These are phyloP conservation scores for Acipenser oxyrinchus DNA, from an alignment of 2,797 vertebrate species.

Conservation along the genomic window DNA sequence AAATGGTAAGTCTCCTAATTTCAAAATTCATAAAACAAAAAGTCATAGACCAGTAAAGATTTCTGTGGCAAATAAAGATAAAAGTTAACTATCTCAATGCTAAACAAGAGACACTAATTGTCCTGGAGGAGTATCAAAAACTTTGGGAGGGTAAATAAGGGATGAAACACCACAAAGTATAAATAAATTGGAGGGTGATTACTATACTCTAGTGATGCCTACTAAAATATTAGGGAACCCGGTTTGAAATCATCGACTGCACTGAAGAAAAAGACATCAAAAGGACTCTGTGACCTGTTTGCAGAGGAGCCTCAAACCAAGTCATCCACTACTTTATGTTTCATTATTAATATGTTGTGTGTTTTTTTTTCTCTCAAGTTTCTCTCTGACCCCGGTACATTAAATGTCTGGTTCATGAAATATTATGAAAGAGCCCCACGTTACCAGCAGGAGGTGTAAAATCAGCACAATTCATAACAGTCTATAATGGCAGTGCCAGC, in stretches of 20 bases:
- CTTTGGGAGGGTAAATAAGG: not conserved
- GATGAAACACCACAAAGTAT: conserved; percentile 27
- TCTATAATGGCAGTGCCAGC: conserved; percentile 91
- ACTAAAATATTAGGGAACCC: conserved; percentile 54
- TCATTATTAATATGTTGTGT: conserved; percentile 72
- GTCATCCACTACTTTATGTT: conserved; percentile 55
- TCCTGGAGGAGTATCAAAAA: conserved; percentile 8
- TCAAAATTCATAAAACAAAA: no score
- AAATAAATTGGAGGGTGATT: conserved; percentile 68
- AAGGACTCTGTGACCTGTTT: conserved; percentile 70
- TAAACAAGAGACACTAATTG: conserved; percentile 36
- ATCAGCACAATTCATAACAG: conserved; percentile 85
- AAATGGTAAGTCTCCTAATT: no score
- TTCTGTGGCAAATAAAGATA: no score
- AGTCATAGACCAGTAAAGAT: no score
- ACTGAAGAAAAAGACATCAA: conserved; percentile 69
- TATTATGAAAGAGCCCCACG: conserved; percentile 93
- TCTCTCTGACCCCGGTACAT: conserved; percentile 95
- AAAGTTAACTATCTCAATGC: conserved; percentile 24
- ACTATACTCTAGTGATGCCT: conserved; percentile 29
- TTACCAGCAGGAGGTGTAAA: conserved; percentile 93
- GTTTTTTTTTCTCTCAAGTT: conserved; percentile 72
- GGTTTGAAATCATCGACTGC: conserved; percentile 78
- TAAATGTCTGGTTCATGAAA: conserved; percentile 98
- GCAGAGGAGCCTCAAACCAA: conserved; percentile 68